A percentile compares a stretch with the other conserved stretches of the same genome.
These are phyloP conservation scores for Styela plicata DNA, from an alignment of 23 tunicate species.

Conservation along the genomic window DNA sequence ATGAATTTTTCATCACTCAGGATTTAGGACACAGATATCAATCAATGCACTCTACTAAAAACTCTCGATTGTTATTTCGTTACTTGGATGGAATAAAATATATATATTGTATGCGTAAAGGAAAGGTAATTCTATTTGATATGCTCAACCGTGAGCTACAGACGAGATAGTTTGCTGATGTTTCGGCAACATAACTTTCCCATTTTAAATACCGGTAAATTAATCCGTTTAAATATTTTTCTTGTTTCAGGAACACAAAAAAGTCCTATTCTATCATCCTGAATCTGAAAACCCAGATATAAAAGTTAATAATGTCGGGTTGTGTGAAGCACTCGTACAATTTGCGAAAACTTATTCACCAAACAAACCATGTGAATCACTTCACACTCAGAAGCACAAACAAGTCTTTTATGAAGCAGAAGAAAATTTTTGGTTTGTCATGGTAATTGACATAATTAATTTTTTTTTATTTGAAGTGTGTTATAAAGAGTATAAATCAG, in stretches of 20 bases:
- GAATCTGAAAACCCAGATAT: constrained; percentile 44
- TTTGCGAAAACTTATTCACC: constrained; percentile 59
- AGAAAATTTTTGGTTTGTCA: constrained; percentile 71
- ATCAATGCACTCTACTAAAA: no score
- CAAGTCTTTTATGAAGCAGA: constrained; percentile 71
- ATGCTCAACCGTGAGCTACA: no score
- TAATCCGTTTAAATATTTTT: background rate
- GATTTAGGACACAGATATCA: no score
- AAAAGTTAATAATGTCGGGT: constrained; percentile 82
- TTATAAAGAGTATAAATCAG: no score
- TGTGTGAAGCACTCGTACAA: constrained; percentile 88
- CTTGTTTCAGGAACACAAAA: constrained; percentile 16
- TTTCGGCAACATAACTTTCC: no score
- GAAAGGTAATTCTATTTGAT: no score
- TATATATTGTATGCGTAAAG: no score
- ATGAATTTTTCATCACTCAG: no score
- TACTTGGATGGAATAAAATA: no score
- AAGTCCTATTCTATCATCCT: constrained; percentile 68
- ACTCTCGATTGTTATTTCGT: no score
- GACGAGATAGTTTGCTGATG: no score
- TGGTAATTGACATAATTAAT: constrained; percentile 1
- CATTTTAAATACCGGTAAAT: background rate
- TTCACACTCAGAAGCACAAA: constrained; percentile 54
- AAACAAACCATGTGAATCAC: constrained; percentile 44
- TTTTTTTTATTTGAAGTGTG: no score